phyloP scores from a whole-genome alignment of 2,888 invertebrate genomes.

The Mythimna lalbum region DNA sequence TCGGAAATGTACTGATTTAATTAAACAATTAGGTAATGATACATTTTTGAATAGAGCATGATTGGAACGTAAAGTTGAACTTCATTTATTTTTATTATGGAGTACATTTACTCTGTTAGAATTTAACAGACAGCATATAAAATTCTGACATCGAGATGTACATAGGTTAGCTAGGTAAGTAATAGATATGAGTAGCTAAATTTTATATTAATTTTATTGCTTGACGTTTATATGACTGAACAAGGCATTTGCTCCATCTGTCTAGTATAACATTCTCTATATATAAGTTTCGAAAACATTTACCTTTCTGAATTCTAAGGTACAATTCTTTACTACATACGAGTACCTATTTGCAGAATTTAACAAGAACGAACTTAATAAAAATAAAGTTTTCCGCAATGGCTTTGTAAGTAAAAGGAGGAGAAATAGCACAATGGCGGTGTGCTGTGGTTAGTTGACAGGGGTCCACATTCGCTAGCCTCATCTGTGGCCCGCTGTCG shows the following conservation, averaged over 20 bases:
- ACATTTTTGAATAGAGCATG: neutral
- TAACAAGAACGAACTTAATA: slow-evolving; percentile 27
- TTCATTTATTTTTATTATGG: slow-evolving; percentile 7
- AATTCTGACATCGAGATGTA: neutral
- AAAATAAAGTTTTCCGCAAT: slow-evolving; percentile 46
- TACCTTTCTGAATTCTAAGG: slow-evolving; percentile 8
- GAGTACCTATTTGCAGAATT: slow-evolving; percentile 32
- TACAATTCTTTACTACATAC: slow-evolving; percentile 2
- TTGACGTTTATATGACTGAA: slow-evolving; percentile 8
- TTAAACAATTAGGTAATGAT: slow-evolving; percentile 15
- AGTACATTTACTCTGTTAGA: neutral
- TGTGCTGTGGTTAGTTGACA: slow-evolving; percentile 51
- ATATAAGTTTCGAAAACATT: slow-evolving; percentile 7
- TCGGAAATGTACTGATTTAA: slow-evolving; percentile 9
- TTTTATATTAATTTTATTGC: slow-evolving; percentile 19
- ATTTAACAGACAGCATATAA: neutral
- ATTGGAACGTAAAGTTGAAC: slow-evolving; percentile 8
- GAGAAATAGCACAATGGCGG: slow-evolving; percentile 43
- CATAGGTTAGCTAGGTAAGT: too few relatives aligned
- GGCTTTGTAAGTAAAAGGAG: slow-evolving; percentile 39
- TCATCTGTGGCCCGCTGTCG: slow-evolving; percentile 40
- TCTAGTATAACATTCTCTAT: neutral
- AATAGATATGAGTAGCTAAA: neutral
- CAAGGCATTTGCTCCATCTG: neutral
- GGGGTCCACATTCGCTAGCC: slow-evolving; percentile 37